phyloP scores from a whole-genome alignment of 2,113 vertebrate genomes.

The Rhombomys opimus region DNA sequence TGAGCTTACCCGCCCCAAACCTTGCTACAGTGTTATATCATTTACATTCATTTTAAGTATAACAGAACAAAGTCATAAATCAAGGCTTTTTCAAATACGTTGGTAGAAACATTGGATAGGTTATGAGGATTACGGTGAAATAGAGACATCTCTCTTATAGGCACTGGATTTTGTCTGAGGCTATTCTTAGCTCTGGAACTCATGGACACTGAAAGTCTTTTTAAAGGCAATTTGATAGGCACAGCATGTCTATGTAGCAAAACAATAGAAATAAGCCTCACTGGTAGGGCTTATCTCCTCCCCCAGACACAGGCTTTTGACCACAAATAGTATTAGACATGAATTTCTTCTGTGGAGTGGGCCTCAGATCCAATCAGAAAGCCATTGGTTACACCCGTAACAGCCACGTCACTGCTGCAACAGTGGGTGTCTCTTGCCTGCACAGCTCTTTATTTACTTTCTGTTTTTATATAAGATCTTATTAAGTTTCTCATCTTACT shows the following conservation, averaged over 20 bases:
- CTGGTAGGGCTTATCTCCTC: background rate
- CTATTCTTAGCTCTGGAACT: background rate
- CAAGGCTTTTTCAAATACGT: background rate
- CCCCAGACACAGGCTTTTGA: background rate
- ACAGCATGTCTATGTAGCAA: background rate
- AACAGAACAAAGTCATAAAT: background rate
- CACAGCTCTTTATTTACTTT: background rate
- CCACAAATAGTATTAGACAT: background rate
- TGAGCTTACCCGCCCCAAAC: background rate
- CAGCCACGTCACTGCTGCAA: background rate
- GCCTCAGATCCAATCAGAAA: background rate
- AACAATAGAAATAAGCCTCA: background rate
- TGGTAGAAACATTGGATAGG: background rate
- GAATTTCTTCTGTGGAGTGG: background rate
- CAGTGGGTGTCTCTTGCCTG: too few relatives aligned
- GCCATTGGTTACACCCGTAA: background rate
- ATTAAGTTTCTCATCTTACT: background rate
- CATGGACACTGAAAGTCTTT: too few relatives aligned
- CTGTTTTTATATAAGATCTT: background rate
- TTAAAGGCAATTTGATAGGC: background rate
- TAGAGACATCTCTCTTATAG: background rate
- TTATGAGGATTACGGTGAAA: background rate
- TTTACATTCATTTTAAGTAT: background rate
- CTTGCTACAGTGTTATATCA: background rate
- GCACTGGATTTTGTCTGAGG: background rate